Evolutionary conservation across 2,113 vertebrate genomes (phyloP), one percentile per base, ranked within the genome.

Genomic region (Uropsilus gracilis): DNA sequence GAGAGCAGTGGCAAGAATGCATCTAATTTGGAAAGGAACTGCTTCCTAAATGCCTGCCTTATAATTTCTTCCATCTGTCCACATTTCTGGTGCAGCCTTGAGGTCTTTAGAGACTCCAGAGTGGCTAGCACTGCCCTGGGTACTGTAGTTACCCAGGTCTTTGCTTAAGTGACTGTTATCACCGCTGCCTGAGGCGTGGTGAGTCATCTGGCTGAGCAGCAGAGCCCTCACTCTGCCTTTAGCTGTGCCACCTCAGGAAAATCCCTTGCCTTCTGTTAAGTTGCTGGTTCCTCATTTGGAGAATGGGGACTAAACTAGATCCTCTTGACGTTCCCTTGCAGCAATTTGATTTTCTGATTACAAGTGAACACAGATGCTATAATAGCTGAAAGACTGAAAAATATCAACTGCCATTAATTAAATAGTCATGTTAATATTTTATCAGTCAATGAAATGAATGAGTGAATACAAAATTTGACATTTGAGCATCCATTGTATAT

Each of bases 21-120:
- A 50, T 95, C 85, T 92, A 76, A 71, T 96, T 97, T 96, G 96
- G 96, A 96, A 96, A 95, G 50, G 92, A 96, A 44, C 66, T 46
- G 26, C 85, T 94, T 96, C 89, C 96, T 96, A 77, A 91, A 63
- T 95, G 83, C 83, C 71, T 4, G 68, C 44, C 76, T 95, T 77
- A 9, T 95, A 90, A 97, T 95, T 84, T 94, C 83, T 96, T 90
- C 93, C 95, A 94, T 95, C 95, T 91, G 94, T 63, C 76, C 37
- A 34, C 76, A 69, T 61, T 82, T 91, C 57, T 94, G 66, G 75
- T 66, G 53, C 30, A 59, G 39, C 61, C 48, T 5, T 10, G 6
- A 71, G 66, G 13, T 72, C 68, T 73, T 44, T 13, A 32, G 59
- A 50, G 68, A 80, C 90, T 77, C 69, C 59, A 37, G 68, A 63